These are phyloP conservation scores for Blastobasis adustella DNA, from an alignment of 2,888 invertebrate species.

Conservation along the genomic window DNA sequence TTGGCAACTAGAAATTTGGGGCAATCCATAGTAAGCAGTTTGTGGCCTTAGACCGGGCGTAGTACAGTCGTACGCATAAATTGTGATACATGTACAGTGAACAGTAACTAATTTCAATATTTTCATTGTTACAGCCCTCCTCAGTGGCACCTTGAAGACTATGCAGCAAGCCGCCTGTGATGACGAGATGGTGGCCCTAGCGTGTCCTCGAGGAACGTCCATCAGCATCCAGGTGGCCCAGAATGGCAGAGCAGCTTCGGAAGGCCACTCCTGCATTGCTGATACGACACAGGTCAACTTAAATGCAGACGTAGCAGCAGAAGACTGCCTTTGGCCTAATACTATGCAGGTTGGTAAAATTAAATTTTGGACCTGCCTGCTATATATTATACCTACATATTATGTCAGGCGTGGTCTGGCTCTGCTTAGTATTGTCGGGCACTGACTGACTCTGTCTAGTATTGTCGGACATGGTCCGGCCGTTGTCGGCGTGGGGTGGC, in stretches of 20 bases:
- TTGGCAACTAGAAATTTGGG: no score
- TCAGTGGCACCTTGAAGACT: constrained; percentile 90
- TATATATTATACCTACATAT: no score
- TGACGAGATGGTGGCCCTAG: constrained; percentile 86
- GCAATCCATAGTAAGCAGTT: no score
- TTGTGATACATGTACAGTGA: not conserved
- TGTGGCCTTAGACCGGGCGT: no score
- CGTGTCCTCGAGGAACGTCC: constrained; percentile 94
- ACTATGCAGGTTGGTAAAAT: constrained; percentile 83
- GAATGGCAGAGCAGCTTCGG: constrained; percentile 80
- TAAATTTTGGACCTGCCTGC: no score
- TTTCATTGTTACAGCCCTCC: constrained; percentile 78
- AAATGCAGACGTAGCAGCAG: constrained; percentile 44
- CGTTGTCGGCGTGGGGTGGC: no score
- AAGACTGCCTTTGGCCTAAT: constrained; percentile 77
- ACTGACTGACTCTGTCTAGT: no score
- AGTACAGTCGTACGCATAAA: no score
- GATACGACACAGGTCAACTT: constrained; percentile 35
- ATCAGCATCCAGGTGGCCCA: constrained; percentile 92
- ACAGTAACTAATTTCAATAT: not conserved
- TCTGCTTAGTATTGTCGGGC: no score
- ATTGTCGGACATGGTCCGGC: no score
- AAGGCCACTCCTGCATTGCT: constrained; percentile 45
- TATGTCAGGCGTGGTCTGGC: no score
- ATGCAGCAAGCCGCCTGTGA: constrained; percentile 93